A percentile compares a stretch with the other conserved stretches of the same genome.
These are phyloP conservation scores for Elephas maximus DNA, from an alignment of 2,113 vertebrate genomes.

Conservation along the genomic window DNA sequence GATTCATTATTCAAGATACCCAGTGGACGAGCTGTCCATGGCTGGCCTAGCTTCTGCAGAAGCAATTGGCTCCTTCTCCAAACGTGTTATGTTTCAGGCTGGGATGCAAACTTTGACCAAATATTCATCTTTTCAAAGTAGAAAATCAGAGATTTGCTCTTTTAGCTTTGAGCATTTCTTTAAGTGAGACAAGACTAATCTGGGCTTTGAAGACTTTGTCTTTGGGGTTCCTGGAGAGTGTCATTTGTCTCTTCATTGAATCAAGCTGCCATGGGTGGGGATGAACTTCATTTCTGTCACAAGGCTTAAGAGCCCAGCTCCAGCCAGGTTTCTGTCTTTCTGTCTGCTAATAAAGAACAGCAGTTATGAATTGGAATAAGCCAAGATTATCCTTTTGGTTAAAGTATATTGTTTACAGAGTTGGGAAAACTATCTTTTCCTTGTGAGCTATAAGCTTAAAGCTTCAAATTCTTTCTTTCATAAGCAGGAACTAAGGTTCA, in stretches of 20 bases:
- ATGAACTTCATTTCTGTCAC: constrained; percentile 58
- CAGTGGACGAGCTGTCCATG: rapidly evolving
- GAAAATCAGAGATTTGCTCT: neutral
- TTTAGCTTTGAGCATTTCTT: constrained; percentile 68
- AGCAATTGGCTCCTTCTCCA: neutral
- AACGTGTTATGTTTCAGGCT: neutral
- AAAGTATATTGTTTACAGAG: constrained; percentile 63
- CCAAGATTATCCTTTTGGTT: constrained; percentile 66
- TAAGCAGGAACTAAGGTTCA: constrained; percentile 52
- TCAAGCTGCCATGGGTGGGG: constrained; percentile 59
- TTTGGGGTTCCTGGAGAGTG: constrained; percentile 64
- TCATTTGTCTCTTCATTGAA: constrained; percentile 55
- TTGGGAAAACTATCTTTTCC: constrained; percentile 63
- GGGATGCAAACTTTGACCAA: constrained; percentile 3
- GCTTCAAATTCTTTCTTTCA: constrained; percentile 62
- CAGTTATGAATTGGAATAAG: constrained; percentile 55
- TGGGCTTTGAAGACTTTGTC: constrained; percentile 62
- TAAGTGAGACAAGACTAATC: constrained; percentile 70
- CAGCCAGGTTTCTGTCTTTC: constrained; percentile 63
- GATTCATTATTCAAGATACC: neutral
- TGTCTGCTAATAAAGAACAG: constrained; percentile 69
- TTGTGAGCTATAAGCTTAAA: constrained; percentile 58
- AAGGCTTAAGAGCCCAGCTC: constrained; percentile 38
- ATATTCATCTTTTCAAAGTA: constrained; percentile 38
- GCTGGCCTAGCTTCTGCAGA: neutral